These are phyloP conservation scores for Antigone vipio DNA, from an alignment of 2,113 vertebrate genomes.

Conservation along the genomic window DNA sequence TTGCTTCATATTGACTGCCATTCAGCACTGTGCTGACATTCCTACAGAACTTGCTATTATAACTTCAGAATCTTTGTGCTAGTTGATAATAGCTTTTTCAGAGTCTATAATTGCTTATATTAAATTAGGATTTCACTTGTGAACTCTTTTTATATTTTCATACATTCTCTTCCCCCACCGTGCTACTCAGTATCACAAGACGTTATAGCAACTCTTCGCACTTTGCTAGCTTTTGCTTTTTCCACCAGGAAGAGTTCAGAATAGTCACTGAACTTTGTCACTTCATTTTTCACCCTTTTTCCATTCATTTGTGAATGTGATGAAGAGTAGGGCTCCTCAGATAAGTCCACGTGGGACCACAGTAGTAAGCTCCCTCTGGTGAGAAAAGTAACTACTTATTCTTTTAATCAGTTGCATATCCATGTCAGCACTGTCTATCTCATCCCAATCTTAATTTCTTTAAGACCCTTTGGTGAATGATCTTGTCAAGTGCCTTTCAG, in stretches of 20 bases:
- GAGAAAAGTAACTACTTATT: not conserved
- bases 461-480: not conserved
- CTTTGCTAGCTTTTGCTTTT: not conserved
- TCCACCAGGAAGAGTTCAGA: not conserved
- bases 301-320: not conserved
- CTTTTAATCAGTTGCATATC: not conserved
- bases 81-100: slow-evolving; percentile 2
- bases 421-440: not conserved
- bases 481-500: not conserved
- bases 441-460: not conserved
- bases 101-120: not conserved
- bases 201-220: not conserved
- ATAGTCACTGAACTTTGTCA: not conserved
- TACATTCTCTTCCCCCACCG: not conserved
- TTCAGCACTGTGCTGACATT: not conserved
- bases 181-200: not conserved
- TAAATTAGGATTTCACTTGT: not conserved
- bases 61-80: not conserved
- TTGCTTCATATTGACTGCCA: not conserved
- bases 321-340: not conserved
- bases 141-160: not conserved
- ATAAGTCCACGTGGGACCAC: not conserved
- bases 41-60: not conserved
- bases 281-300: not conserved
- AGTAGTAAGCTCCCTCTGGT: not conserved